Conservation (phyloP, 1,140 invertebrate species). For the Dendrolimus punctatus region DNA sequence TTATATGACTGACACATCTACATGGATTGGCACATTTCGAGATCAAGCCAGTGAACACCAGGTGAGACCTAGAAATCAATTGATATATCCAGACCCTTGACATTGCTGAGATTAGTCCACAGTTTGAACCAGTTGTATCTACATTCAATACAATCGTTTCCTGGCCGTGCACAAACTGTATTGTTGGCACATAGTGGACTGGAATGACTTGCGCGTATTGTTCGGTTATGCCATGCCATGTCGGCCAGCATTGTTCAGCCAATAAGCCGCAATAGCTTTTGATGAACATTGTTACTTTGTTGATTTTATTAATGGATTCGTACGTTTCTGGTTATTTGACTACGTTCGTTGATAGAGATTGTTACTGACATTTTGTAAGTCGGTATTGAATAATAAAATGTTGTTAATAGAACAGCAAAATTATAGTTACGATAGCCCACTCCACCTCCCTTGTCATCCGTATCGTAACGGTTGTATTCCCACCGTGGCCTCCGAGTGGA, state of each 20-base stretch:
- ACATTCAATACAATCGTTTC: slow-evolving; percentile 25
- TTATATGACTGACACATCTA: no score
- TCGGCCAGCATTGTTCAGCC: slow-evolving; percentile 34
- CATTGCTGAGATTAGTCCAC: slow-evolving; percentile 26
- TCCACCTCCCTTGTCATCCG: no score
- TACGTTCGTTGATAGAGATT: background rate
- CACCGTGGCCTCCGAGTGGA: no score
- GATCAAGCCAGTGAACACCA: background rate
- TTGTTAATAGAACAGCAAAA: no score
- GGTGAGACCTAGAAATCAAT: background rate
- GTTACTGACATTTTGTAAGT: no score
- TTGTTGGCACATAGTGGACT: background rate
- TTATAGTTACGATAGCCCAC: no score
- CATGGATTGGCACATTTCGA: no score
- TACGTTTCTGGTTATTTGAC: slow-evolving; percentile 6
- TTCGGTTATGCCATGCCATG: slow-evolving; percentile 18
- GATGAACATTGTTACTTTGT: slow-evolving; percentile 41
- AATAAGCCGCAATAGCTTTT: slow-evolving; percentile 42
- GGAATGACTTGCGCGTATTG: slow-evolving; percentile 17
- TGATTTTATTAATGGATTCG: slow-evolving; percentile 36
- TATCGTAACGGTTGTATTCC: no score
- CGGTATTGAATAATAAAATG: no score
- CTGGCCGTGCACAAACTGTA: slow-evolving; percentile 11
- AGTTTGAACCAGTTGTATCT: slow-evolving; percentile 27
- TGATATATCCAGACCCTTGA: slow-evolving; percentile 16